phyloP scores from a whole-genome alignment of 2,113 vertebrate species.

The Sardina pilchardus region DNA sequence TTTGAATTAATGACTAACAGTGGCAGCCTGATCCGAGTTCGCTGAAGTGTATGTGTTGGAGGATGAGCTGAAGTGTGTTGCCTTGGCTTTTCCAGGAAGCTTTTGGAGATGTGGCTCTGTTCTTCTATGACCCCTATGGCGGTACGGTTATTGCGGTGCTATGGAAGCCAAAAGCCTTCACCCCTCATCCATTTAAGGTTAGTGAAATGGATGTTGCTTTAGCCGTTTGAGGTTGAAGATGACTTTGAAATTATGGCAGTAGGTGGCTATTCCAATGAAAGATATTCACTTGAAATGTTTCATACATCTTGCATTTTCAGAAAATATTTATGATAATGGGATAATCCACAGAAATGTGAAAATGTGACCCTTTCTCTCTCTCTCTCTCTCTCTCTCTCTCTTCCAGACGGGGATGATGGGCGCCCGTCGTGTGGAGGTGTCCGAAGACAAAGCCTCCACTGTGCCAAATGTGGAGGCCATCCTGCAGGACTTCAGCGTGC shows the following conservation, averaged over 20 bases:
- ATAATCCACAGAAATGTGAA: neutral
- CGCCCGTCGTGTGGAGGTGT: conserved; percentile 73
- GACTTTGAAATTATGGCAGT: neutral
- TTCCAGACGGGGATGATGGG: conserved; percentile 79
- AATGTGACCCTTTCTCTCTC: neutral
- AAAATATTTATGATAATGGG: neutral
- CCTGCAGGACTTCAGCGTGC: conserved; percentile 83
- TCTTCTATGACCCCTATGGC: conserved; percentile 90
- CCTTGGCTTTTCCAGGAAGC: conserved; percentile 71
- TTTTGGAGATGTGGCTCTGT: conserved; percentile 87
- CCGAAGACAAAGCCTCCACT: conserved; percentile 60
- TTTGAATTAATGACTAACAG: too few species aligned
- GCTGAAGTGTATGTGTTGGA: neutral
- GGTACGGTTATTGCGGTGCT: conserved; percentile 88
- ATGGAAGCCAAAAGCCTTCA: conserved; percentile 91
- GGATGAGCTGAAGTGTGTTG: neutral
- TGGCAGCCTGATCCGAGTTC: neutral
- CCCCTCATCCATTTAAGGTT: conserved; percentile 87
- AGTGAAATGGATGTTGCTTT: neutral
- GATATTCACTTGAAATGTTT: too few species aligned
- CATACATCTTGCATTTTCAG: too few species aligned
- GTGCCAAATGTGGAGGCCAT: conserved; percentile 90
- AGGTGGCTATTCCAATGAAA: neutral
- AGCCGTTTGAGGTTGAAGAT: neutral
- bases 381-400: conserved; percentile 20